Evolutionary conservation across 2,888 invertebrate species (phyloP).

Genomic region (Pinctada fucata): DNA sequence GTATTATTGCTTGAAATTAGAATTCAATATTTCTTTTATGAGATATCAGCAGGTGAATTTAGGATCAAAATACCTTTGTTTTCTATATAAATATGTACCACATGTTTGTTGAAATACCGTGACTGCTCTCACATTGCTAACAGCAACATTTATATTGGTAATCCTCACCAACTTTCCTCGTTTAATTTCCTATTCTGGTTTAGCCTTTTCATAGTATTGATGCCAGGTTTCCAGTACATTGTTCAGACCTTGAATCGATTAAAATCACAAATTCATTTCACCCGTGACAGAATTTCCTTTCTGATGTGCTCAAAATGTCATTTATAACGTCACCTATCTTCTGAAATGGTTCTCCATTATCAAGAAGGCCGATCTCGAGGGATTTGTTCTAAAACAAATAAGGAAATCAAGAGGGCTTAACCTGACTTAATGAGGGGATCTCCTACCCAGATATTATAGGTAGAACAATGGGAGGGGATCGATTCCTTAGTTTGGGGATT

Average conservation of each 20-base stretch:
- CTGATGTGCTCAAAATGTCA: background rate
- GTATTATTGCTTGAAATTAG: too few species aligned
- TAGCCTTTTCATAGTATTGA: background rate
- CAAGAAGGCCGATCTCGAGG: background rate
- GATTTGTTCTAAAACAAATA: constrained; percentile 2
- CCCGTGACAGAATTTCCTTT: background rate
- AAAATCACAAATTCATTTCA: constrained; percentile 3
- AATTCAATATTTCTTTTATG: too few species aligned
- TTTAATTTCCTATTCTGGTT: background rate
- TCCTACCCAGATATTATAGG: background rate
- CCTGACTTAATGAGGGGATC: background rate
- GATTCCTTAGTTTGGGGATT: background rate
- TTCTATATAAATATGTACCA: too few species aligned
- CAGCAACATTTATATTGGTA: background rate
- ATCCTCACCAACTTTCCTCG: background rate
- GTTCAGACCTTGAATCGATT: background rate
- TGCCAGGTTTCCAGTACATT: background rate
- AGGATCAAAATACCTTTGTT: too few species aligned
- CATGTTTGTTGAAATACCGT: too few species aligned
- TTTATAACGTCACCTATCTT: background rate
- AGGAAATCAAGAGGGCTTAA: background rate
- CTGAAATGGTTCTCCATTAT: background rate
- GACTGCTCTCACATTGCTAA: background rate
- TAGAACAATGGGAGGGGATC: background rate
- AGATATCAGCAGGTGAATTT: too few species aligned